Evolutionary conservation across 1,140 invertebrate genomes (phyloP).

Genomic region (Listronotus bonariensis): DNA sequence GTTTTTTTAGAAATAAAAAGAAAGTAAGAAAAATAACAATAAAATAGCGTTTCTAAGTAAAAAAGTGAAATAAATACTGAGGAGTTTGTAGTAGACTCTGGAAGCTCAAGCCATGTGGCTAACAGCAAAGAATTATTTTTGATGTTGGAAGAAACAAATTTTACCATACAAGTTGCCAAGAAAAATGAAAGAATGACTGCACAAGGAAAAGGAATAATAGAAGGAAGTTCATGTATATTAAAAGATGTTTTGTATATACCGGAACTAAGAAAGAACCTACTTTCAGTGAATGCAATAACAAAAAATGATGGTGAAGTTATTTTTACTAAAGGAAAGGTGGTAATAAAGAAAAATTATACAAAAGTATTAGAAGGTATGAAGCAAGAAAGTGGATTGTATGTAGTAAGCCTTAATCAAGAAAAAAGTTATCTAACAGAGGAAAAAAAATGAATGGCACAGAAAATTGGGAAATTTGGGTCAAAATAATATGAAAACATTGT

Average conservation of each 20-base stretch:
- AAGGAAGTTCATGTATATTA: too few species aligned
- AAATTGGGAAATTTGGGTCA: slow-evolving; percentile 19
- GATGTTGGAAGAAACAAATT: background rate
- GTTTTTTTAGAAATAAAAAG: slow-evolving; percentile 12
- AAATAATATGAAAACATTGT: slow-evolving; percentile 14
- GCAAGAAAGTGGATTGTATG: too few species aligned
- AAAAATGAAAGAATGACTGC: slow-evolving; percentile 7
- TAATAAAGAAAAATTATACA: too few species aligned
- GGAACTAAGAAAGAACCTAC: too few species aligned
- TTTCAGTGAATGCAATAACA: too few species aligned
- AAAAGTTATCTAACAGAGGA: too few species aligned
- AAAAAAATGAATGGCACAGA: slow-evolving; percentile 3
- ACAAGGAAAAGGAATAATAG: slow-evolving; percentile 4
- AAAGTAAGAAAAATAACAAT: slow-evolving; percentile 6
- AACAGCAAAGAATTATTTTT: background rate
- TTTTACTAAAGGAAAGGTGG: too few species aligned
- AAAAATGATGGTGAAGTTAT: too few species aligned
- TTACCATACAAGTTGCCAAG: slow-evolving; percentile 3
- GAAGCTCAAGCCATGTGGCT: slow-evolving; percentile 3
- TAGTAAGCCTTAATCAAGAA: too few species aligned
- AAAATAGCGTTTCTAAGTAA: slow-evolving; percentile 7
- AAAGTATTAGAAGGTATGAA: too few species aligned
- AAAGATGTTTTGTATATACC: too few species aligned
- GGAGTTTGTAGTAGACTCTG: slow-evolving; percentile 16
- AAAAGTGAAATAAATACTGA: slow-evolving; percentile 1